Percentiles rank a stretch among this genome's conserved stretches.
phyloP scores from a whole-genome alignment of 1,140 invertebrate species.

The Zaprionus gabonicus region DNA sequence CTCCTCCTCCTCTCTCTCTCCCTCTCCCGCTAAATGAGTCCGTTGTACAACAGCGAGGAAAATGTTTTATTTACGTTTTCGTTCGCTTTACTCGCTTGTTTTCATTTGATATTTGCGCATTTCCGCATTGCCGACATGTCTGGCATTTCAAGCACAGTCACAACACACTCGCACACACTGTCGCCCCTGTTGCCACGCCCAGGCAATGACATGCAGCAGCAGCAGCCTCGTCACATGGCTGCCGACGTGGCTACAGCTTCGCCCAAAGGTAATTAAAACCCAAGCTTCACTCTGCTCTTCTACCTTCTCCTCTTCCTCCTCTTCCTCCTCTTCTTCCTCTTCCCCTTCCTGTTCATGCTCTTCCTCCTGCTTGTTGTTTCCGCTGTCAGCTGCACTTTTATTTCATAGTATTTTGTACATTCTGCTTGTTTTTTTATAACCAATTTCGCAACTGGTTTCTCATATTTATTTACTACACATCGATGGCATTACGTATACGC shows the following conservation, averaged over 20 bases:
- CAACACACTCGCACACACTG: constrained; percentile 26
- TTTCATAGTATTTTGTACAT: constrained; percentile 7
- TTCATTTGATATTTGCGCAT: constrained; percentile 78
- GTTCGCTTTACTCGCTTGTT: constrained; percentile 53
- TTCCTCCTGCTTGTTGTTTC: background rate
- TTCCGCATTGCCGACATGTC: constrained; percentile 81
- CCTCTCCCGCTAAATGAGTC: constrained; percentile 49
- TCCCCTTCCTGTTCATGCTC: constrained; percentile 22
- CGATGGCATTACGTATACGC: constrained; percentile 65
- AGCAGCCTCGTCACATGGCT: constrained; percentile 24
- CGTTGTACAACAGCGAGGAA: constrained; percentile 64
- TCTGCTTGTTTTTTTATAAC: constrained; percentile 8
- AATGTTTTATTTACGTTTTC: constrained; percentile 74
- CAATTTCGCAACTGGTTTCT: background rate
- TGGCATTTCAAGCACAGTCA: constrained; percentile 62
- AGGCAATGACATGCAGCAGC: constrained; percentile 27
- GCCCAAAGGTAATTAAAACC: constrained; percentile 72
- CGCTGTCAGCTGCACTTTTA: constrained; percentile 18
- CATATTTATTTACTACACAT: constrained; percentile 1
- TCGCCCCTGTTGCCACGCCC: constrained; percentile 9
- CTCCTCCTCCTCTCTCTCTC: background rate
- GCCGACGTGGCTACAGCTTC: constrained; percentile 31
- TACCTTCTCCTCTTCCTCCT: constrained; percentile 6
- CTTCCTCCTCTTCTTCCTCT: background rate
- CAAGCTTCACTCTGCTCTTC: constrained; percentile 45